Conservation (phyloP, 2,888 invertebrate species). For the Amblyteles armatorius region DNA sequence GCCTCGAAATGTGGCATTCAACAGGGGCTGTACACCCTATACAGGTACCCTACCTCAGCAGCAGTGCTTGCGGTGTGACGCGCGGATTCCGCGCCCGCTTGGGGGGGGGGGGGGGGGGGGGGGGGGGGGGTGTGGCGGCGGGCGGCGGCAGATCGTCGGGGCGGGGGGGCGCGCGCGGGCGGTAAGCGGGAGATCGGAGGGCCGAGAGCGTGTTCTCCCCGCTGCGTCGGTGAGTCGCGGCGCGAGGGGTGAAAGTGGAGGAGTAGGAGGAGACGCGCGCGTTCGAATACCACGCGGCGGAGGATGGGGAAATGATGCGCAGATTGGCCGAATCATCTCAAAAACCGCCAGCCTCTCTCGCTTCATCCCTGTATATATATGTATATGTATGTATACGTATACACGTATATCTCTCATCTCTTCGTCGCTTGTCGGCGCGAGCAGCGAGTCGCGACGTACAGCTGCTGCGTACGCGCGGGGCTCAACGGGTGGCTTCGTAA, state of each 20-base stretch:
- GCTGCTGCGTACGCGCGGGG: slow-evolving; percentile 59
- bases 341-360: slow-evolving; percentile 81
- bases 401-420: background rate
- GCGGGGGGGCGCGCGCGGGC: slow-evolving; percentile 34
- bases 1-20: slow-evolving; percentile 83
- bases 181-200: slow-evolving; percentile 44
- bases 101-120: too few species aligned
- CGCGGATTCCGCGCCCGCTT: slow-evolving; percentile 78
- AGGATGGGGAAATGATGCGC: slow-evolving; percentile 84
- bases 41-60: slow-evolving; percentile 45
- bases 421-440: slow-evolving; percentile 65
- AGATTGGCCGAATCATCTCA: slow-evolving; percentile 85
- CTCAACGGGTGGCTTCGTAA: slow-evolving; percentile 14
- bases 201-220: slow-evolving; percentile 52
- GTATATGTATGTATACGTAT: slow-evolving; percentile 34
- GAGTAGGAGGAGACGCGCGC: slow-evolving; percentile 64
- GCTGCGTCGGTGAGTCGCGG: slow-evolving; percentile 61
- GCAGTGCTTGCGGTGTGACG: slow-evolving; percentile 77
- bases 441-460: slow-evolving; percentile 44
- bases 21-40: slow-evolving; percentile 76
- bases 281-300: slow-evolving; percentile 58
- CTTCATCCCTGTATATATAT: slow-evolving; percentile 31
- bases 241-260: slow-evolving; percentile 61
- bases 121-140: too few species aligned
- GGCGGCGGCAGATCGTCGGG: slow-evolving; percentile 35